These are phyloP conservation scores for Amphipyra tragopoginis DNA, from an alignment of 2,888 invertebrate species.

Conservation along the genomic window DNA sequence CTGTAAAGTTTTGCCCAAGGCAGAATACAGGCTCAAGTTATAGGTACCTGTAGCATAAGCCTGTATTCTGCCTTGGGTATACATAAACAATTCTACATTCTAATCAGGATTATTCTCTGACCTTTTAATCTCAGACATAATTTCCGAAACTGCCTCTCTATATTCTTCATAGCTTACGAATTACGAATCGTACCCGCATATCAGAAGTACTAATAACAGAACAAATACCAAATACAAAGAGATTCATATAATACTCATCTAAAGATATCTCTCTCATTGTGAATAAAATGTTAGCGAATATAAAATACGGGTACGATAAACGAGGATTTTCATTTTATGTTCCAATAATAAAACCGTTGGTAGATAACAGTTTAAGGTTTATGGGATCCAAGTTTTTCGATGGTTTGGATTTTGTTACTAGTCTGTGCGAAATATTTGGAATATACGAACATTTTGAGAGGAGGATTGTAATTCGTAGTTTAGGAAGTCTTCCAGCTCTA, in stretches of 20 bases:
- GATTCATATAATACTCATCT: neutral
- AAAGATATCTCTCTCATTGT: conserved; percentile 8
- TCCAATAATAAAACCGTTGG: conserved; percentile 22
- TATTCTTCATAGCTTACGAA: no score
- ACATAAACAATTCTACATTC: neutral
- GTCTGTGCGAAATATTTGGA: no score
- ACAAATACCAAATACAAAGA: conserved; percentile 12
- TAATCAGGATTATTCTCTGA: neutral
- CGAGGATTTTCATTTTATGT: conserved; percentile 36
- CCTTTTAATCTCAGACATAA: neutral
- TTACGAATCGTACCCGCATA: neutral
- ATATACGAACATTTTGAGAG: no score
- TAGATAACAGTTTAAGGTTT: conserved; percentile 31
- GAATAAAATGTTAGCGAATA: conserved; percentile 18
- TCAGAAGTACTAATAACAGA: conserved; percentile 12
- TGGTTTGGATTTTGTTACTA: neutral
- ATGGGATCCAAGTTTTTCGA: conserved; percentile 1
- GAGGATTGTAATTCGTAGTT: no score
- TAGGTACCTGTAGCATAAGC: no score
- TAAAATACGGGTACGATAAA: conserved; percentile 31
- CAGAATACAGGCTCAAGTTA: no score
- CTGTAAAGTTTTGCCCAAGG: no score
- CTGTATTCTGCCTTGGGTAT: no score
- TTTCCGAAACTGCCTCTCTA: neutral
- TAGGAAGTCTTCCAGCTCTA: no score